Conservation (phyloP, 2,113 vertebrate species). For the Grallaria varia region DNA sequence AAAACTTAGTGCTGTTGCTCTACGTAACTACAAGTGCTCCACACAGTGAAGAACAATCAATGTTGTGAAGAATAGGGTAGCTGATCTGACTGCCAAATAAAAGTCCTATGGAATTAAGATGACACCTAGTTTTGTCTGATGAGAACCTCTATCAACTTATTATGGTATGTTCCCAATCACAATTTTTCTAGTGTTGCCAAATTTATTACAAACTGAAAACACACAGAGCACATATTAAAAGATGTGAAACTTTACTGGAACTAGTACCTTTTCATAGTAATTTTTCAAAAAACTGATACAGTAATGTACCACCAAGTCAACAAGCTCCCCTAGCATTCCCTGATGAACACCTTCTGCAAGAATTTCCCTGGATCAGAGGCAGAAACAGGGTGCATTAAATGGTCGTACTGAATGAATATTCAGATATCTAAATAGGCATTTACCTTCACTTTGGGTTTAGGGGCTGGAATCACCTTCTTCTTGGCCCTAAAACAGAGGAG, state of each 20-base stretch:
- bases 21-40: background rate
- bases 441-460: constrained; percentile 93
- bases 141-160: background rate
- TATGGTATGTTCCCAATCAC: background rate
- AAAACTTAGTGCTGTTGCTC: background rate
- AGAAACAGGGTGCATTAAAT: background rate
- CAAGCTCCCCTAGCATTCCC: background rate
- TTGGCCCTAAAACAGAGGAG: constrained; percentile 80
- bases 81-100: background rate
- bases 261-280: background rate
- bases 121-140: background rate
- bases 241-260: background rate
- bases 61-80: background rate
- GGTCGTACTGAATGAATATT: background rate
- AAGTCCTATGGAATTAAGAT: background rate
- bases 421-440: background rate
- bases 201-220: background rate
- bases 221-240: background rate
- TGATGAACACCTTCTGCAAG: background rate
- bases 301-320: background rate
- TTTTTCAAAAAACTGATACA: background rate
- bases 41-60: background rate
- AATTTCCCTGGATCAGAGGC: background rate
- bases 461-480: constrained; percentile 88
- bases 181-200: background rate